Conservation (phyloP, 2,113 vertebrate species). For the Sylvietta virens region DNA sequence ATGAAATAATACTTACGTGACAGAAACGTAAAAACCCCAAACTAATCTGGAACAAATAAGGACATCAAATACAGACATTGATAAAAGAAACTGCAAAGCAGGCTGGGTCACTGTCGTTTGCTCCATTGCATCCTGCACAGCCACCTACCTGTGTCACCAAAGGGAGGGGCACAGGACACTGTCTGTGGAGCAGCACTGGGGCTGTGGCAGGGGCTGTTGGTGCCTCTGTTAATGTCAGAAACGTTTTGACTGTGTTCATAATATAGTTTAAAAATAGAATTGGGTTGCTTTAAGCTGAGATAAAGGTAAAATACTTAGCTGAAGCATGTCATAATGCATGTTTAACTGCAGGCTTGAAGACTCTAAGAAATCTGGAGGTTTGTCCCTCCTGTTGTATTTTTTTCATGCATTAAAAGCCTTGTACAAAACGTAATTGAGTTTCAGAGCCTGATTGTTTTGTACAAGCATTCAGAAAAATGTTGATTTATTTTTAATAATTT, state of each 20-base stretch:
- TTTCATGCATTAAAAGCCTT: background rate
- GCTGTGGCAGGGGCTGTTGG: background rate
- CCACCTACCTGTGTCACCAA: fast-evolving
- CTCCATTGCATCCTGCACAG: fast-evolving
- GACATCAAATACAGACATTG: background rate
- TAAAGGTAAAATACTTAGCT: background rate
- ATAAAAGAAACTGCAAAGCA: background rate
- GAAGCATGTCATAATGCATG: background rate
- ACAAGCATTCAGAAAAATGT: background rate
- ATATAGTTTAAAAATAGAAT: background rate
- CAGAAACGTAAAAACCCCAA: background rate
- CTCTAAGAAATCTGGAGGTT: background rate
- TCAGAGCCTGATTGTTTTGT: background rate
- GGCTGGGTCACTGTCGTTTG: background rate
- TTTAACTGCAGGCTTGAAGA: background rate
- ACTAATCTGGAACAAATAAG: background rate
- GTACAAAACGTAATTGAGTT: background rate
- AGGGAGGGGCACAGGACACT: background rate
- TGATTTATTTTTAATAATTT: background rate
- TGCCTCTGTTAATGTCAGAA: background rate
- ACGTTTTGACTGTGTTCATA: background rate
- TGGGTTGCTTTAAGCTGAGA: background rate
- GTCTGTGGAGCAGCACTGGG: background rate
- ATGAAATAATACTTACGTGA: background rate
- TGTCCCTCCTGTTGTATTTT: background rate